These are phyloP conservation scores for Epirrita christyi DNA, from an alignment of 2,888 invertebrate species.

Conservation along the genomic window DNA sequence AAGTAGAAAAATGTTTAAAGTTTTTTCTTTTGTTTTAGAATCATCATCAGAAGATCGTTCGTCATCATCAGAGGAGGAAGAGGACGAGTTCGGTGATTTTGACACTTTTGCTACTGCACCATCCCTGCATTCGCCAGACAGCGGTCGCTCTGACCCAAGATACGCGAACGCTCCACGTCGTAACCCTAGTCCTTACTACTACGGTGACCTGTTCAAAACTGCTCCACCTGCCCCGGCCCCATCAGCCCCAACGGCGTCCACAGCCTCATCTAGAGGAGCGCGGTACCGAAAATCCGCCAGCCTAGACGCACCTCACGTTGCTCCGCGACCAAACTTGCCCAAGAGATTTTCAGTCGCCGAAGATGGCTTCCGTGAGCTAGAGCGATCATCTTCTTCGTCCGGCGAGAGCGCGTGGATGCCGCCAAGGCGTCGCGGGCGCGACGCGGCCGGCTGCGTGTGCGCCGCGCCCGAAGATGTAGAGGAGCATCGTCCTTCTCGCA, in stretches of 20 bases:
- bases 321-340: constrained; percentile 84
- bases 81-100: constrained; percentile 84
- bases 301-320: constrained; percentile 89
- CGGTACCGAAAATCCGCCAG: constrained; percentile 90
- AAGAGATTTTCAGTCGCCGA: constrained; percentile 89
- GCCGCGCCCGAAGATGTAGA: constrained; percentile 89
- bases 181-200: constrained; percentile 93
- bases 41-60: constrained; percentile 73
- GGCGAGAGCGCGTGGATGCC: constrained; percentile 88
- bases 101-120: constrained; percentile 80
- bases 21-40: constrained; percentile 57
- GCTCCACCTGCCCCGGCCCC: constrained; percentile 73
- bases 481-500: constrained; percentile 86
- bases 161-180: constrained; percentile 85
- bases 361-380: constrained; percentile 86
- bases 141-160: constrained; percentile 84
- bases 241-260: constrained; percentile 77
- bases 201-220: constrained; percentile 89
- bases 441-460: constrained; percentile 90
- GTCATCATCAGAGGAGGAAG: constrained; percentile 85
- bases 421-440: constrained; percentile 87
- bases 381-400: constrained; percentile 82
- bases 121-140: constrained; percentile 88
- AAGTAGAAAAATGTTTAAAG: not conserved
- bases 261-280: constrained; percentile 79